Percentiles rank a stretch among this genome's conserved stretches.
phyloP scores from a whole-genome alignment of 2,888 invertebrate genomes.

The Cyclophora punctaria region DNA sequence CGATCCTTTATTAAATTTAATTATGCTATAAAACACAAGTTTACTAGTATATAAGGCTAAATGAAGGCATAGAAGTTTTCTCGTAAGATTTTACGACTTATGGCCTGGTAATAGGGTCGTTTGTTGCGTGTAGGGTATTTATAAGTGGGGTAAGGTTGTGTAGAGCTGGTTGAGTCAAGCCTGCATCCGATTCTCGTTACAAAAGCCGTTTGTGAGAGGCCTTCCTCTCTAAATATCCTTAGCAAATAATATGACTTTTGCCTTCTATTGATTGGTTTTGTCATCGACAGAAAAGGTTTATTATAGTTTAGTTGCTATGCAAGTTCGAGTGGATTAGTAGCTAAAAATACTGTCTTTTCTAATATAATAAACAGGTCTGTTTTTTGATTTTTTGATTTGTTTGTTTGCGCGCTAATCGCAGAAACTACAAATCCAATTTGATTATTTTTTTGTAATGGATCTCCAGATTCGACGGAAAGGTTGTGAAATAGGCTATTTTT shows the following conservation, averaged over 20 bases:
- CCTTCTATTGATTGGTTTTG: constrained; percentile 8
- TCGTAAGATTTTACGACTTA: constrained; percentile 6
- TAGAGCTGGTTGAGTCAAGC: constrained; percentile 5
- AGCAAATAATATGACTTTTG: constrained; percentile 19
- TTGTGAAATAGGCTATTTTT: no score
- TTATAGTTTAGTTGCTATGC: no score
- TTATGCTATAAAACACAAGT: constrained; percentile 24
- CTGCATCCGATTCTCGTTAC: constrained; percentile 23
- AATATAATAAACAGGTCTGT: no score
- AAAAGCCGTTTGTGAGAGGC: constrained; percentile 19
- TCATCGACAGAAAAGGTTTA: no score
- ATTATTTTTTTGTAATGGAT: no score
- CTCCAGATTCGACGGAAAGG: no score
- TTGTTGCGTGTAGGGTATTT: no score
- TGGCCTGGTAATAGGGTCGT: background rate
- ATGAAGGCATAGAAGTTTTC: constrained; percentile 3
- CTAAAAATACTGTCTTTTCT: no score
- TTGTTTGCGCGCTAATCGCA: no score
- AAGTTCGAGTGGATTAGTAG: no score
- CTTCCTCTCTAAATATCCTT: constrained; percentile 30
- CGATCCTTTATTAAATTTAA: constrained; percentile 23
- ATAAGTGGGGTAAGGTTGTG: background rate
- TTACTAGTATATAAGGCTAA: constrained; percentile 16
- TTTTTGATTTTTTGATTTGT: no score
- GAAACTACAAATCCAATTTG: no score